Conservation (phyloP, 1,140 invertebrate genomes). For the Ceratina calcarata region DNA sequence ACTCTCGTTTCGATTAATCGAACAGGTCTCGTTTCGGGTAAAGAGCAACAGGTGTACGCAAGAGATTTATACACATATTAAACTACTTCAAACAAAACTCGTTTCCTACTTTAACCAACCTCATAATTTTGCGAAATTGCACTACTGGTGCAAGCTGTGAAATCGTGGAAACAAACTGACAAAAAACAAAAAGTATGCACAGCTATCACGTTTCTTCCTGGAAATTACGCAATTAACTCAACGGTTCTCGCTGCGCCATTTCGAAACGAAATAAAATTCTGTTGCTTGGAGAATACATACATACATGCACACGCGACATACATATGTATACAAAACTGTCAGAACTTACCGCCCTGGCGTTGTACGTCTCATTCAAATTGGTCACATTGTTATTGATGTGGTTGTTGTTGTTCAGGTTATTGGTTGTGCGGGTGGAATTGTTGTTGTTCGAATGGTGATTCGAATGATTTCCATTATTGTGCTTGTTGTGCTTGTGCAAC, state of each 20-base stretch:
- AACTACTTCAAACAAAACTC: slow-evolving; percentile 33
- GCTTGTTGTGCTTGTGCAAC: slow-evolving; percentile 75
- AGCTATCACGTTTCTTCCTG: background rate
- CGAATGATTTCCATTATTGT: slow-evolving; percentile 70
- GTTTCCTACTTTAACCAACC: background rate
- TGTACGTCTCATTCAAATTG: slow-evolving; percentile 65
- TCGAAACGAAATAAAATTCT: background rate
- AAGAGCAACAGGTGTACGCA: slow-evolving; percentile 45
- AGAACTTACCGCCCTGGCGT: slow-evolving; percentile 74
- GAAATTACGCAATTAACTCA: background rate
- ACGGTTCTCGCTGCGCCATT: background rate
- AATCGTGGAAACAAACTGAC: background rate
- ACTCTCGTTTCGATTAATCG: slow-evolving; percentile 51
- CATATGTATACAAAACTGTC: background rate
- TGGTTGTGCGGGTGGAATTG: slow-evolving; percentile 58
- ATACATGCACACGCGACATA: too few species aligned
- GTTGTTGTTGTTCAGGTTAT: slow-evolving; percentile 70
- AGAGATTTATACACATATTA: slow-evolving; percentile 34
- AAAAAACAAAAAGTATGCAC: background rate
- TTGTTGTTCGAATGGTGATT: slow-evolving; percentile 70
- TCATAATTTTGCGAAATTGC: background rate
- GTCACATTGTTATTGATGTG: slow-evolving; percentile 72
- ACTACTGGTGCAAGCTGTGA: background rate
- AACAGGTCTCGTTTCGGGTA: slow-evolving; percentile 36
- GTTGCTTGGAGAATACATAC: too few species aligned